phyloP scores from a whole-genome alignment of 92 coral and sea anemone species.

The Bergia puertoricense region DNA sequence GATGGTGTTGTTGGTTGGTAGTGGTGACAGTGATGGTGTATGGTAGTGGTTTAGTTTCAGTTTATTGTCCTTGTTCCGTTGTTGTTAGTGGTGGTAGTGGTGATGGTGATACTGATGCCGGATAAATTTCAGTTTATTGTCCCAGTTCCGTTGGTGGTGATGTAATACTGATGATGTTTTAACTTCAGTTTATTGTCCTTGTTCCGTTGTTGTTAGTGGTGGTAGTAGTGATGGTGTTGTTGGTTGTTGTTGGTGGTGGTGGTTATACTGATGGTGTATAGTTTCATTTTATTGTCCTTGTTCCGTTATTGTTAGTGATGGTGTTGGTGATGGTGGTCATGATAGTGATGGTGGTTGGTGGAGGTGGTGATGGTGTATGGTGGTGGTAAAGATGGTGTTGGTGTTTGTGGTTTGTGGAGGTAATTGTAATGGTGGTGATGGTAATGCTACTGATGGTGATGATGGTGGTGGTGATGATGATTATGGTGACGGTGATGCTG shows the following conservation, averaged over 20 bases:
- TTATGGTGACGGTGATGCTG: background rate
- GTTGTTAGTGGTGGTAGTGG: background rate
- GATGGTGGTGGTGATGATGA: background rate
- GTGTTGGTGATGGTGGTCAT: background rate
- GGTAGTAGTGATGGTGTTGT: background rate
- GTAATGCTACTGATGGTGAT: background rate
- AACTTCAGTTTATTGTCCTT: too few relatives aligned
- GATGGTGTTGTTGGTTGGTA: too few relatives aligned
- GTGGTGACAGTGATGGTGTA: too few relatives aligned
- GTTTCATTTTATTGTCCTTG: background rate
- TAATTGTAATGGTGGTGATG: background rate
- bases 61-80: too few relatives aligned
- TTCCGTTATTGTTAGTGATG: background rate
- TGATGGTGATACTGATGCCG: background rate
- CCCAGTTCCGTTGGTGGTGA: background rate
- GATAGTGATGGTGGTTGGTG: background rate
- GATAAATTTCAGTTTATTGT: too few relatives aligned
- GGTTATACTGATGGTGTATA: background rate
- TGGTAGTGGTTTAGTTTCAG: too few relatives aligned
- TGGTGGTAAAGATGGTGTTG: background rate
- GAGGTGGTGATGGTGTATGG: background rate
- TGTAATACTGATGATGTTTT: too few relatives aligned
- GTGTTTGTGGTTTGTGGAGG: background rate
- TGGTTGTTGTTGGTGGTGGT: background rate
- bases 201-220: background rate